A percentile compares a stretch with the other conserved stretches of the same genome.
Conservation (phyloP, 53 echinoderm and acorn worm species). For the Crossaster papposus region DNA sequence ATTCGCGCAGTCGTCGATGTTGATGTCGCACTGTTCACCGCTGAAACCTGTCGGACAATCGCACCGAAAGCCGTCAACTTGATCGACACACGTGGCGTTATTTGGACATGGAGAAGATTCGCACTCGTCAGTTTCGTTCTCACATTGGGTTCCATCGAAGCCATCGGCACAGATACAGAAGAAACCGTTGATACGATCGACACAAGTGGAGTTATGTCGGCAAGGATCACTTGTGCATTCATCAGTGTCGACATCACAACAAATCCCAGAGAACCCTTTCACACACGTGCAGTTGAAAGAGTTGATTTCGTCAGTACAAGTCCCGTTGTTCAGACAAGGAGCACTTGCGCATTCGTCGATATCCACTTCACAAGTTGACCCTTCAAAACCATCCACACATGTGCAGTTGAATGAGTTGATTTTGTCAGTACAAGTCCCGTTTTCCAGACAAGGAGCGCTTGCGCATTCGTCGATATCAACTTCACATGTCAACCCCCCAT, state of each 20-base stretch:
- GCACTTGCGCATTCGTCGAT: slow-evolving; percentile 33
- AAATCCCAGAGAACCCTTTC: slow-evolving; percentile 25
- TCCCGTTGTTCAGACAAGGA: slow-evolving; percentile 39
- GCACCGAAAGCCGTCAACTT: background rate
- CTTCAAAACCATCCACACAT: slow-evolving; percentile 40
- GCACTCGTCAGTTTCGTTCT: slow-evolving; percentile 39
- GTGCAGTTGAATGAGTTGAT: slow-evolving; percentile 15
- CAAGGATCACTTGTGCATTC: slow-evolving; percentile 47
- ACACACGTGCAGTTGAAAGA: slow-evolving; percentile 18
- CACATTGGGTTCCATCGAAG: slow-evolving; percentile 23
- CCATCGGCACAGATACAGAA: slow-evolving; percentile 30
- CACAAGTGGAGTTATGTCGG: slow-evolving; percentile 29
- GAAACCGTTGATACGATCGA: slow-evolving; percentile 10
- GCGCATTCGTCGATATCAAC: slow-evolving; percentile 39
- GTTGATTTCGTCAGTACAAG: slow-evolving; percentile 33
- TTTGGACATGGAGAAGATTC: slow-evolving; percentile 18
- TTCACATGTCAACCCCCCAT: slow-evolving; percentile 35
- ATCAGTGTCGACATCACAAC: slow-evolving; percentile 43
- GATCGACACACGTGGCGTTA: slow-evolving; percentile 33
- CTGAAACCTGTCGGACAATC: too few species aligned
- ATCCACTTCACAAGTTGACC: slow-evolving; percentile 22
- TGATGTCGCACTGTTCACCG: background rate
- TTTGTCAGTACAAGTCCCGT: slow-evolving; percentile 39
- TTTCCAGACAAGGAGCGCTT: slow-evolving; percentile 21
- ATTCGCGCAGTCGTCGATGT: background rate